phyloP scores from a whole-genome alignment of 2,888 invertebrate genomes.

The Clivina fossor region DNA sequence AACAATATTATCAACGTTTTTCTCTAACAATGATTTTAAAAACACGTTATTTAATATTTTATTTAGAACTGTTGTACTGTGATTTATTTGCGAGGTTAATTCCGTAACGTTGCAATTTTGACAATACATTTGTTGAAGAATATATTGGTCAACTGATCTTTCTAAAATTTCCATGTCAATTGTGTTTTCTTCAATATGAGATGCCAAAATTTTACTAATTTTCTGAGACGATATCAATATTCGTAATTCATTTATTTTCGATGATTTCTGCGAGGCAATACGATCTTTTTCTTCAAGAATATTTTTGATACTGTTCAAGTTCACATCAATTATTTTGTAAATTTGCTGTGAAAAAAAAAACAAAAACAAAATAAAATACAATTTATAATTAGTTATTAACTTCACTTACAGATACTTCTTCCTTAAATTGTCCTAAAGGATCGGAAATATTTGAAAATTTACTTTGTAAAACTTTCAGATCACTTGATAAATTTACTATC shows the following conservation, averaged over 20 bases:
- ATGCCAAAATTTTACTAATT: constrained; percentile 18
- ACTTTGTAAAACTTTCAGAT: constrained; percentile 28
- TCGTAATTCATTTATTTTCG: constrained; percentile 26
- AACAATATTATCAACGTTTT: constrained; percentile 20
- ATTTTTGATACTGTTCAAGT: constrained; percentile 15
- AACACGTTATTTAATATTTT: constrained; percentile 27
- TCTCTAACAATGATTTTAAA: constrained; percentile 14
- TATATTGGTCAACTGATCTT: constrained; percentile 26
- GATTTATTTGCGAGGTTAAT: constrained; percentile 12
- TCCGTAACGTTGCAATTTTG: constrained; percentile 26
- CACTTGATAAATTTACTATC: constrained; percentile 28
- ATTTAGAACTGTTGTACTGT: constrained; percentile 23
- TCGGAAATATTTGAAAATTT: constrained; percentile 19
- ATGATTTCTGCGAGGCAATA: constrained; percentile 1
- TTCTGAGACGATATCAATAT: constrained; percentile 30
- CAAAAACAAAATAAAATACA: background rate
- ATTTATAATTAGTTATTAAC: background rate
- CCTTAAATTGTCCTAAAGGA: constrained; percentile 25
- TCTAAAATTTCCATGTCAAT: constrained; percentile 30
- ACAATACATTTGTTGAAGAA: constrained; percentile 31
- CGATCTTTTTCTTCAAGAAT: constrained; percentile 19
- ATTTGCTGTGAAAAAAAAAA: constrained; percentile 21
- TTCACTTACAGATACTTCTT: constrained; percentile 22
- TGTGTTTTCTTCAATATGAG: constrained; percentile 17
- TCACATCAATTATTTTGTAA: constrained; percentile 20